Base-by-base conservation (phyloP, 2,797 vertebrate genomes). In the Helicolenus hilgendorfi region DNA sequence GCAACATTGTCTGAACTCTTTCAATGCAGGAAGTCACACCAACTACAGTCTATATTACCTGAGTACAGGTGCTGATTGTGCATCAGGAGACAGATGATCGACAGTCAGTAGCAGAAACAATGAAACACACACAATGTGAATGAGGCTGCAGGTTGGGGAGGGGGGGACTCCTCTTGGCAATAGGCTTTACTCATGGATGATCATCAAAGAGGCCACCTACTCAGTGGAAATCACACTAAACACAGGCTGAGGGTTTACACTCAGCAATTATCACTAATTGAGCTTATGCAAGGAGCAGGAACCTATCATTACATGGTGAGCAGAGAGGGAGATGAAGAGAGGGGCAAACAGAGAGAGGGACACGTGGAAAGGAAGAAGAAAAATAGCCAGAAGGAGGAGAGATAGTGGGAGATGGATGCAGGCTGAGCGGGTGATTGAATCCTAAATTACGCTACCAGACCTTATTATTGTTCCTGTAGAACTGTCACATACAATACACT, bases 201-300 rank as follows among this genome's bases (percentile, higher is more conserved):
- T 87, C 89, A 91, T 94, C 92, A 95, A 95, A 96, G 92, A 76
- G 88, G 73, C 92, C 86, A 89, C 81, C 92, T 89, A 92, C 92
- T 90, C 85, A 9, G 84, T 85, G 87, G 79, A 92, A 93, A 87
- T 85, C 86, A 88, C 92, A 85, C 85, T 92, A 94, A 95, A 92
- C 88, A 90, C 89, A 84, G 86, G 87, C 87, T 81, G 62, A 85
- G 49, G 76, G 81, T 92, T 90, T 84, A 75, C 84, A 70, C 93
- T 89, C 88, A 87, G 90, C 95, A 93, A 95, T 97, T 95, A 95
- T 80, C 95, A 88, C 85, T 95, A 95, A 97, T 94, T 94, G 91
- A 94, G 92, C 93, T 95, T 92, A 90, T 83, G 81, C 91, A 90
- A 77, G 90, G 75, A 90, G 62, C 72, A 87, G 80, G 71, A 93